These are phyloP conservation scores for Vespertilio murinus DNA, from an alignment of 2,797 vertebrate genomes.

Conservation along the genomic window DNA sequence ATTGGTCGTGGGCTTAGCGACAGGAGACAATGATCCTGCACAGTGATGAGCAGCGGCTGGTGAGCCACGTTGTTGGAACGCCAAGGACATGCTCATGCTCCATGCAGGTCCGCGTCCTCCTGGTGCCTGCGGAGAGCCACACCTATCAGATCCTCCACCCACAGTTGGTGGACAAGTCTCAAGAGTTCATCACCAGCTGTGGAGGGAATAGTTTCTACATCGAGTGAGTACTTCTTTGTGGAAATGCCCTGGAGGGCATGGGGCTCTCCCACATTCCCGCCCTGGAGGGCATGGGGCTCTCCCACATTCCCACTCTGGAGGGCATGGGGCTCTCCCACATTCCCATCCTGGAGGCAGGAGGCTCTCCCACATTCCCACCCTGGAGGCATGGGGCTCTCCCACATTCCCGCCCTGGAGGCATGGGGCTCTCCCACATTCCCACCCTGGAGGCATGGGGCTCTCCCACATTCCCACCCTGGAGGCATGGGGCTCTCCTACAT, in stretches of 20 bases:
- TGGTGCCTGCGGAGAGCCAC: conserved; percentile 90
- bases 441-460: too few species aligned
- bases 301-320: too few species aligned
- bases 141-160: conserved; percentile 88
- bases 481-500: too few species aligned
- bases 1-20: background rate
- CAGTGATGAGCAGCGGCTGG: background rate
- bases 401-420: too few species aligned
- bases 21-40: background rate
- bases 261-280: background rate
- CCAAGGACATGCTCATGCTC: conserved; percentile 10
- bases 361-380: too few species aligned
- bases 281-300: too few species aligned
- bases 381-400: too few species aligned
- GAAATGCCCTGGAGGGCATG: background rate
- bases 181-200: conserved; percentile 91
- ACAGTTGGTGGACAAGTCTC: conserved; percentile 89
- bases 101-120: conserved; percentile 90
- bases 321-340: too few species aligned
- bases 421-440: too few species aligned
- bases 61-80: background rate
- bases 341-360: too few species aligned
- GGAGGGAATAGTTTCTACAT: conserved; percentile 91
- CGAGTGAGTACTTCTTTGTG: conserved; percentile 87
- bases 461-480: too few species aligned